Evolutionary conservation across 2,113 vertebrate species (phyloP), one percentile per base, ranked within the genome.

Genomic region (Cololabis saira): DNA sequence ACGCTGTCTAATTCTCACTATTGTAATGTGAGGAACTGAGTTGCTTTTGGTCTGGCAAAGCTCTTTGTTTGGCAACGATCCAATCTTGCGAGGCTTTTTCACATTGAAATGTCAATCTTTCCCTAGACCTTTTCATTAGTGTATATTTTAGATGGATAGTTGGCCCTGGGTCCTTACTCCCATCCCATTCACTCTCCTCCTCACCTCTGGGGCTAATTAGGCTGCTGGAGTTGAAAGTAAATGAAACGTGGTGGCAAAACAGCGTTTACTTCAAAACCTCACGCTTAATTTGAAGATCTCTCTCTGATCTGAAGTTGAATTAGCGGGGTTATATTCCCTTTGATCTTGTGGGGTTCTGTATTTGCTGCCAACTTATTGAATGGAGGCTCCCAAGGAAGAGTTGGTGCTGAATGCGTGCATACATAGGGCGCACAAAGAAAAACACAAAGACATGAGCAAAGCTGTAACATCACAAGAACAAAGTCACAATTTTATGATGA

Each of bases 121-220:
- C 74, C 74, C 63, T 74, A 63, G 80, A 78, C 74, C 50, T 65
- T 81, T 84, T 84, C 78, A 85, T 90, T 82, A 85, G 82, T 16
- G 37, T 69, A 64, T 55, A 60, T 72, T 63, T 81, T 48, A 67
- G 69, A 87, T 75, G 80, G 78, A 82, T 76, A 65, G 71, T 63
- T 60, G 74, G 75, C 73, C 64, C 60, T 6, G 50, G 61, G 72
- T 78, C 78, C 47, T 47, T 22, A 1, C 63, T 51, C 47, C 64
- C 61, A 73, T 45, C 70, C 78, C 71, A 54, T 70, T 75, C 67
- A 56, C 74, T 76, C 63, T 60, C 61, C 75, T 53, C 66, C 69
- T 67, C 86, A 84, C 88, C 84, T 80, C 78, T 65, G 88, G 82
- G 88, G 86, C 88, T 86, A 90, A 90, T 90, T 90, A 90, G 77